These are phyloP conservation scores for Onychomys arenicola DNA, from an alignment of 2,797 vertebrate species.

Conservation along the genomic window DNA sequence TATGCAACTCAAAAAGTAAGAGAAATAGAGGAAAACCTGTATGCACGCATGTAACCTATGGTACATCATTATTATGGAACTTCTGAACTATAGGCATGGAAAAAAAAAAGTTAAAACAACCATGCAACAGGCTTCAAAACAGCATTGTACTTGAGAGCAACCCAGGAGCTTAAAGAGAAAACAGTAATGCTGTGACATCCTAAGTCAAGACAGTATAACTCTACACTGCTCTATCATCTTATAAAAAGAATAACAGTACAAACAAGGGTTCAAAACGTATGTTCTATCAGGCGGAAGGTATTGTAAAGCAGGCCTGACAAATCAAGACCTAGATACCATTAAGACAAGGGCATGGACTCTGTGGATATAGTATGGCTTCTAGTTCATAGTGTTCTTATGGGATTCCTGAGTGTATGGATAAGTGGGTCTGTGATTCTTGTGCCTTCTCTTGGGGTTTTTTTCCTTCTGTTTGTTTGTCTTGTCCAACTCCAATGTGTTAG, in stretches of 20 bases:
- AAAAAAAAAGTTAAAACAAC: neutral
- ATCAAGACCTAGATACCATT: neutral
- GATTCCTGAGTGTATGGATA: too few species aligned
- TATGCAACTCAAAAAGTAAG: neutral
- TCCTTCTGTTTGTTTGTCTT: neutral
- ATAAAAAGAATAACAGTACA: neutral
- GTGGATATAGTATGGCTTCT: too few species aligned
- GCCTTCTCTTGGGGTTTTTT: neutral
- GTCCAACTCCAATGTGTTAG: neutral
- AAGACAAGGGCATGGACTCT: neutral
- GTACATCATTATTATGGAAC: neutral
- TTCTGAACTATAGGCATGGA: conserved; percentile 2
- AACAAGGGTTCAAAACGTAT: neutral
- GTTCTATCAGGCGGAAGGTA: neutral
- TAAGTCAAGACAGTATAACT: neutral
- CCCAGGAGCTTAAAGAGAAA: neutral
- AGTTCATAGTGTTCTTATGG: neutral
- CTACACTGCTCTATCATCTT: neutral
- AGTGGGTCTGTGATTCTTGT: neutral
- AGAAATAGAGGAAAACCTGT: neutral
- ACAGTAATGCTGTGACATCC: neutral
- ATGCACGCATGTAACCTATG: too few species aligned
- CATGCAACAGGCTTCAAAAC: conserved; percentile 8
- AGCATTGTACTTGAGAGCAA: neutral
- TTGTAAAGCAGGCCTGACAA: neutral